Evolutionary conservation across 2,113 vertebrate species (phyloP), one percentile per base, ranked within the genome.

Genomic region (Serilophus lunatus): DNA sequence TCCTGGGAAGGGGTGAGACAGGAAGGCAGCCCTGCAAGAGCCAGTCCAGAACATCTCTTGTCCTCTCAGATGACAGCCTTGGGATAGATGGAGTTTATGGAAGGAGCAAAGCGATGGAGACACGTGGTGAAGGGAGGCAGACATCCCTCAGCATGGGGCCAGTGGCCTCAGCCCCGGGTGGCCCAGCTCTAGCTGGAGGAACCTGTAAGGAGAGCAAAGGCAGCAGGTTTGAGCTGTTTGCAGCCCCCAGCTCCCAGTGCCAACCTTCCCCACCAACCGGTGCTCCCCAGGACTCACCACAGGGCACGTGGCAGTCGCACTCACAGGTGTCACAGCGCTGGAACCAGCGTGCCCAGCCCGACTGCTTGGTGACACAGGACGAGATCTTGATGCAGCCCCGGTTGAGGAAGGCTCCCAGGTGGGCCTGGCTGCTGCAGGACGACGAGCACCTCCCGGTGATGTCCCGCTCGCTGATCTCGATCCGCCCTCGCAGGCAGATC

Each of bases 281-380:
- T 61, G 12, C 0, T 22, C 10, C 0, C 8, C 2, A 0, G 88
- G 0, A 85, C 98, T 96, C 93, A 98, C 98, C 72, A 17, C 98
- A 99, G 1, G 97, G 97, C 38, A 98, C 60, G 35, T 98, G 95
- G 65, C 98, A 99, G 95, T 98, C 98, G 4, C 98, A 99, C 94
- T 98, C 97, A 7, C 98, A 99, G 50, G 97, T 54, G 40, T 98
- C 92, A 0, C 98, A 99, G 93, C 96, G 97, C 51, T 93, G 66
- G 88, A 98, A 98, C 98, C 98, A 99, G 33, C 96, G 96, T 20
- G 98, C 97, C 98, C 98, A 99, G 94, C 98, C 97, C 0, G 95
- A 96, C 47, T 74, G 88, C 92, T 98, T 99, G 90, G 98, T 97
- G 66, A 83, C 92, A 33, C 98, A 99, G 97, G 97, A 97, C 3